phyloP scores from a whole-genome alignment of 2,888 invertebrate species.

The Clitarchus hookeri region DNA sequence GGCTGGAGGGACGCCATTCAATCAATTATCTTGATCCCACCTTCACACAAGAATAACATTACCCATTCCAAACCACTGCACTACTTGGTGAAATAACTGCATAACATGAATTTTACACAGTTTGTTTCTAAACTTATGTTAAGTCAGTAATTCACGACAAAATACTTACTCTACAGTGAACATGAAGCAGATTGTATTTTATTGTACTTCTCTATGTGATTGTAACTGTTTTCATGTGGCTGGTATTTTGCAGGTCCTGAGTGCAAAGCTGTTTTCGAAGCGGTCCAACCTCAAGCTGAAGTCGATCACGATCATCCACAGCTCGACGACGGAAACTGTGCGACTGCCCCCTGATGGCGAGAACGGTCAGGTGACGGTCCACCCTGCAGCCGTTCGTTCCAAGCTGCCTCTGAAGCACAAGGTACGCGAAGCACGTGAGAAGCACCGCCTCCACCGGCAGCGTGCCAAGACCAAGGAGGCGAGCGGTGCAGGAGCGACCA shows the following conservation, averaged over 20 bases:
- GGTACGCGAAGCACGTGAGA: slow-evolving; percentile 58
- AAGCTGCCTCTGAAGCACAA: slow-evolving; percentile 87
- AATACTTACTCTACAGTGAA: neutral
- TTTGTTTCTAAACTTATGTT: too few relatives aligned
- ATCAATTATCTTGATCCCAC: too few relatives aligned
- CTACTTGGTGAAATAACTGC: too few relatives aligned
- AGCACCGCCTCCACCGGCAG: slow-evolving; percentile 35
- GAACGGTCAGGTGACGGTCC: slow-evolving; percentile 73
- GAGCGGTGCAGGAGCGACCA: slow-evolving; percentile 55
- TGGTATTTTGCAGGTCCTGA: slow-evolving; percentile 66
- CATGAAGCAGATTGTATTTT: neutral
- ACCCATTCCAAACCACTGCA: too few relatives aligned
- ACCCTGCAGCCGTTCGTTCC: slow-evolving; percentile 79
- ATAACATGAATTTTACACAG: too few relatives aligned
- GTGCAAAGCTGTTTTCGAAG: slow-evolving; percentile 80
- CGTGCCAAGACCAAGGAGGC: slow-evolving; percentile 48
- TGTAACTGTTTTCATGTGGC: neutral
- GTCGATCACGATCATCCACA: slow-evolving; percentile 87
- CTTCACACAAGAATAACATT: too few relatives aligned
- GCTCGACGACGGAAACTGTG: slow-evolving; percentile 86
- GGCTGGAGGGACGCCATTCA: too few relatives aligned
- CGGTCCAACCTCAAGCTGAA: slow-evolving; percentile 79
- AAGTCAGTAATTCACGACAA: too few relatives aligned
- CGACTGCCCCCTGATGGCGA: slow-evolving; percentile 69
- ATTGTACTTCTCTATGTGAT: too few relatives aligned